A percentile compares a stretch with the other conserved stretches of the same genome.
phyloP scores from a whole-genome alignment of 2,113 vertebrate genomes.

The Furnarius figulus region DNA sequence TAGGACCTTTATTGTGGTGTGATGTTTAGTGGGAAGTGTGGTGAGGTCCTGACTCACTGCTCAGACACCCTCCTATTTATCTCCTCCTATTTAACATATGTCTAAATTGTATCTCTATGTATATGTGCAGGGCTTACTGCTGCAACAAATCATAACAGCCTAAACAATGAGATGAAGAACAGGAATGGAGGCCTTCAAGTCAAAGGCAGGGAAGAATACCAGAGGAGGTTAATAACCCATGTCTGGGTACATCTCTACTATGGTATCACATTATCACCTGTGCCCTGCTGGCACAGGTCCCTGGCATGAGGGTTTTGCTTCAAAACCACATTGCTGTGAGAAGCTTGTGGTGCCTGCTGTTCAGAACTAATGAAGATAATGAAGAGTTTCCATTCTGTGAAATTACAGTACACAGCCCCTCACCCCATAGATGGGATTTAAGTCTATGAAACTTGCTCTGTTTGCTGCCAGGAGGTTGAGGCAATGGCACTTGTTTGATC shows the following conservation, averaged over 20 bases:
- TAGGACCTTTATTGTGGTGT: not conserved
- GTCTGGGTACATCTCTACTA: not conserved
- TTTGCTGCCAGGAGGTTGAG: not conserved
- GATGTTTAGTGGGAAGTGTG: not conserved
- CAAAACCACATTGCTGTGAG: rapidly evolving
- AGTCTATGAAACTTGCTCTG: not conserved
- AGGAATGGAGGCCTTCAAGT: not conserved
- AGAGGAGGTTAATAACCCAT: not conserved
- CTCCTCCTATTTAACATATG: not conserved
- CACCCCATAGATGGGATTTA: not conserved
- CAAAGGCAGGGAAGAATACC: not conserved
- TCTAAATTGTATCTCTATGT: not conserved
- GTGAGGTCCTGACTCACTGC: not conserved
- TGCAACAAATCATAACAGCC: not conserved
- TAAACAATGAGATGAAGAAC: not conserved
- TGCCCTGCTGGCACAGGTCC: not conserved
- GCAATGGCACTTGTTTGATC: not conserved
- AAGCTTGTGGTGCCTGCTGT: not conserved
- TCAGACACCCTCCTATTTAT: not conserved
- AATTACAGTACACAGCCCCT: not conserved
- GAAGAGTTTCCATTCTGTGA: not conserved
- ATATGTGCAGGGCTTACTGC: not conserved
- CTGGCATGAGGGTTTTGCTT: not conserved
- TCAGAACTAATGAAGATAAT: not conserved
- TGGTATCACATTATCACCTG: rapidly evolving